Evolutionary conservation across 2,113 vertebrate genomes (phyloP), one percentile per base, ranked within the genome.

Genomic region (Xiphias gladius): DNA sequence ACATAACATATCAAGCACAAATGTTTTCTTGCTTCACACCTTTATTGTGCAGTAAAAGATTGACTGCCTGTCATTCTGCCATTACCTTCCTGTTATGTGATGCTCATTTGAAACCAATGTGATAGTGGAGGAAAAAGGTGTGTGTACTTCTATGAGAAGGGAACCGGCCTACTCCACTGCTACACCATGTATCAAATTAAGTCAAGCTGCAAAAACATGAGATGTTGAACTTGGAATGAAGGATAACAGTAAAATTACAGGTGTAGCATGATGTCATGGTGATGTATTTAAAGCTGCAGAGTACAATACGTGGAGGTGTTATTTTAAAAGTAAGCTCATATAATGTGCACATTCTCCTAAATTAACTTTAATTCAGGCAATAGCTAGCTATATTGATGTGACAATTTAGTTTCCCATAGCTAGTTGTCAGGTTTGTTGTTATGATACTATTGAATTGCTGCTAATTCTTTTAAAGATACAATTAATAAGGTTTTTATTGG

Each of bases 171-270:
- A 76, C 70, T 74, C 84, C 68, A 13, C 59, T 63, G 73, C 57
- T 80, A 82, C 67, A 67, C 88, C 79, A 73, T 85, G 72, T 77
- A 80, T 90, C 84, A 88, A 86, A 82, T 76, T 52, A 68, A 76
- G 66, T 74, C 86, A 91, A 89, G 88, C 91, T 92, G 86, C 64
- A 86, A 83, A 90, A 92, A 91, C 83, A 89, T 37, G 43, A 57
- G 55, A 72, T 87, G 87, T 92, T 90, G 84, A 90, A 82, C 77
- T 89, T 90, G 87, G 90, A 88, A 64, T 52, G 37, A 73, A 55
- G 50, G 43, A 54, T 35, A 75, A 69, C 63, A 72, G 71, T 50
- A 63, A 76, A 79, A 86, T 73, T 73, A 84, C 89, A 91, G 86
- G 82, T 92, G 78, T 76, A 35, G 43, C 54, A 35, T 89, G 85